A percentile compares a stretch with the other conserved stretches of the same genome.
Conservation (phyloP, 2,797 vertebrate species). For the Sebastes itinus region DNA sequence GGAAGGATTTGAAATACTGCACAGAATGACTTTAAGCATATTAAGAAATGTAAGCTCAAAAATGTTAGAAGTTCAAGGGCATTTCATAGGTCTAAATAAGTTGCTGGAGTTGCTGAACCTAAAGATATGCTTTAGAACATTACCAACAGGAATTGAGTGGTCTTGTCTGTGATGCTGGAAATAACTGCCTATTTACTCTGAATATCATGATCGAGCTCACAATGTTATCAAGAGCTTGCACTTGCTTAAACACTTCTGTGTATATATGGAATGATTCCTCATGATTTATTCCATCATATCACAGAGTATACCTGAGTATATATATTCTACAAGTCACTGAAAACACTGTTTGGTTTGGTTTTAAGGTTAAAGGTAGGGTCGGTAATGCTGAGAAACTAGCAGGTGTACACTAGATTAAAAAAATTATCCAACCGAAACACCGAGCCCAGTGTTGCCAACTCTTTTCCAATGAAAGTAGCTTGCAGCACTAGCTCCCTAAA, state of each 20-base stretch:
- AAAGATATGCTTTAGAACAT: not conserved
- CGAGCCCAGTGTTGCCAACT: too few relatives aligned
- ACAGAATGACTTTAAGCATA: not conserved
- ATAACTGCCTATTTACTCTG: not conserved
- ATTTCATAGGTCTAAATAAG: not conserved
- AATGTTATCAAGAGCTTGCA: not conserved
- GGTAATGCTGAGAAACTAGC: too few relatives aligned
- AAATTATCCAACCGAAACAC: too few relatives aligned
- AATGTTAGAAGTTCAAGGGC: not conserved
- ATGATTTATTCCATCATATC: not conserved
- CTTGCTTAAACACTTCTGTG: not conserved
- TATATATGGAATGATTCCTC: not conserved
- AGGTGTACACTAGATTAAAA: too few relatives aligned
- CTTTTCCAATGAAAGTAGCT: too few relatives aligned
- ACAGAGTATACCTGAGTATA: not conserved
- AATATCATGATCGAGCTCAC: not conserved
- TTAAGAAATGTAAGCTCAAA: not conserved
- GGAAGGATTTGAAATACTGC: not conserved
- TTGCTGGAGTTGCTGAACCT: not conserved
- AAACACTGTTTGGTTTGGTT: not conserved
- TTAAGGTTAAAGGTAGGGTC: not conserved
- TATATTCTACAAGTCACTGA: not conserved
- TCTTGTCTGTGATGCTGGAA: not conserved
- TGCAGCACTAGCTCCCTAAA: too few relatives aligned
- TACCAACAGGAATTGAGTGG: not conserved